A percentile compares a stretch with the other conserved stretches of the same genome.
Conservation (phyloP, 2,797 vertebrate genomes). For the Platyrinchus mystaceus region DNA sequence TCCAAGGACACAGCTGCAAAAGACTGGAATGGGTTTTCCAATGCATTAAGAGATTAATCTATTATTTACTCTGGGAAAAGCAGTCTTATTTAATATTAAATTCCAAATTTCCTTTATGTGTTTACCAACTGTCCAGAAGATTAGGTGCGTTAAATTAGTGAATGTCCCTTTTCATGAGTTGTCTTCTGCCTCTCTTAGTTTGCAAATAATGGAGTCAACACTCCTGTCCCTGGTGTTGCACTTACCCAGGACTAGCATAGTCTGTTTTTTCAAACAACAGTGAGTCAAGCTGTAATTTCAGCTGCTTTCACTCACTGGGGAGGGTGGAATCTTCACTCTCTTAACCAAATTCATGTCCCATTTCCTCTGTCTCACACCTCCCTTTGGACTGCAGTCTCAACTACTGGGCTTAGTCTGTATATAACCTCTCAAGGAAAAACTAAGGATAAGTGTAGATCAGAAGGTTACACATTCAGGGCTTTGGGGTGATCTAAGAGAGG, state of each 20-base stretch:
- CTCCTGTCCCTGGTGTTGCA: too few relatives aligned
- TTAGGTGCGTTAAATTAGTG: background rate
- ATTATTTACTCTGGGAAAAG: conserved; percentile 26
- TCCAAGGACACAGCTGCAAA: background rate
- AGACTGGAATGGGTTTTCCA: background rate
- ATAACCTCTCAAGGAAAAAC: background rate
- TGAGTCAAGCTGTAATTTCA: background rate
- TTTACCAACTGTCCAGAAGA: background rate
- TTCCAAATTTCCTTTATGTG: background rate
- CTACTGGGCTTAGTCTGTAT: background rate
- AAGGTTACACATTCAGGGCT: background rate
- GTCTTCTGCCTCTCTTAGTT: background rate
- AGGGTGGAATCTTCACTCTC: background rate
- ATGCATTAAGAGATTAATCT: background rate
- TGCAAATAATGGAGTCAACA: background rate
- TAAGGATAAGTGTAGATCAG: background rate
- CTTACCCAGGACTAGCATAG: background rate
- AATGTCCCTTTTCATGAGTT: background rate
- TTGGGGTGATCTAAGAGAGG: background rate
- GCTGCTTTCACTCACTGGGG: background rate
- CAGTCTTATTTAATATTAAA: conserved; percentile 2
- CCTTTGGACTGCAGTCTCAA: background rate
- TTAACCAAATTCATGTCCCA: background rate
- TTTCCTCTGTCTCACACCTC: background rate
- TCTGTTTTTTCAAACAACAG: background rate